Percentiles rank a stretch among this genome's conserved stretches.
Evolutionary conservation across 1,140 invertebrate genomes (phyloP).

Genomic region (Drosophila athabasca): DNA sequence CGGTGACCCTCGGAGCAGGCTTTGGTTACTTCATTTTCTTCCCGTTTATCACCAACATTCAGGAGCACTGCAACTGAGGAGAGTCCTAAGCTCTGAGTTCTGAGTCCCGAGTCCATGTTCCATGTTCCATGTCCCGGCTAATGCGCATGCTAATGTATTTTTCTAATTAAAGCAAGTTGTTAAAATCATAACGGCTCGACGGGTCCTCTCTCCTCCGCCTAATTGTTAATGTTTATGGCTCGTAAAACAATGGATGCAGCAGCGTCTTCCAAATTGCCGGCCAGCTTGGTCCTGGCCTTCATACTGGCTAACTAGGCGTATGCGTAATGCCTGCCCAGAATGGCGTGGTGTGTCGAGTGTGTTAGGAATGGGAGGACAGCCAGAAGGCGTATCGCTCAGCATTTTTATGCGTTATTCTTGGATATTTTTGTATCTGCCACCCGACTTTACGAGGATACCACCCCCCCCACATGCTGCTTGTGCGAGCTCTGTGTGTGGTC

Average conservation of each 20-base stretch:
- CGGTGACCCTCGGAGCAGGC: conserved; percentile 93
- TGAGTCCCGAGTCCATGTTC: too few species aligned
- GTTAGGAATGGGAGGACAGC: conserved; percentile 7
- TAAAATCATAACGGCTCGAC: conserved; percentile 57
- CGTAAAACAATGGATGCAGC: conserved; percentile 77
- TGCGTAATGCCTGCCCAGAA: conserved; percentile 16
- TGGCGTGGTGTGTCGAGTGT: background rate
- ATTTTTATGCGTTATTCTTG: conserved; percentile 52
- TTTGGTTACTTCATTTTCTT: conserved; percentile 96
- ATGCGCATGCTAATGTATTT: conserved; percentile 67
- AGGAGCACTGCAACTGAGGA: conserved; percentile 65
- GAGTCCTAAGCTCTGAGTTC: too few species aligned
- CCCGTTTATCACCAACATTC: conserved; percentile 19
- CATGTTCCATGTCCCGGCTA: background rate
- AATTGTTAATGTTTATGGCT: conserved; percentile 80
- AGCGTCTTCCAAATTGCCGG: conserved; percentile 20
- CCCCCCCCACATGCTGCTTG: conserved; percentile 4
- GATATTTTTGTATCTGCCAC: conserved; percentile 46
- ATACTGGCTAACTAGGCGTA: conserved; percentile 31
- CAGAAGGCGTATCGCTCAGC: conserved; percentile 11
- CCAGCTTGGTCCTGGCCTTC: conserved; percentile 14
- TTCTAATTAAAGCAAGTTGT: conserved; percentile 75
- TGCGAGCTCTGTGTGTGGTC: background rate
- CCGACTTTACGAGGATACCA: conserved; percentile 63
- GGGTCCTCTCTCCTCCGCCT: conserved; percentile 25